Evolutionary conservation across 2,888 invertebrate genomes (phyloP).

Genomic region (Eulithis testata): DNA sequence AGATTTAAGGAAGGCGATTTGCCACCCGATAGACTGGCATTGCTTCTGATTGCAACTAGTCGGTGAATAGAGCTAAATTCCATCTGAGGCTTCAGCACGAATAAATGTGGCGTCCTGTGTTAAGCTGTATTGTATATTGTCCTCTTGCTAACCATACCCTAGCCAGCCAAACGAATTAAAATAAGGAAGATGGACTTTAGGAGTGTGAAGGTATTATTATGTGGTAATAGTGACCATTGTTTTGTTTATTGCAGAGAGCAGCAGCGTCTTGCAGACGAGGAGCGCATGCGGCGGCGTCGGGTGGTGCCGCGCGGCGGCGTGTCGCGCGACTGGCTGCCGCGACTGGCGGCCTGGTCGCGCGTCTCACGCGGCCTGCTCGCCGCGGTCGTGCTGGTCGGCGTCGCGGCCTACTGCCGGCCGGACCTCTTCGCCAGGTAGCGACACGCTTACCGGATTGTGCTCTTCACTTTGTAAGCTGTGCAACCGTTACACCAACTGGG

Average conservation of each 20-base stretch:
- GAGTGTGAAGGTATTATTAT: too few species aligned
- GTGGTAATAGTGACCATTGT: too few species aligned
- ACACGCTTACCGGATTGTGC: constrained; percentile 72
- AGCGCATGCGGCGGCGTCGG: constrained; percentile 74
- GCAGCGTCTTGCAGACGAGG: constrained; percentile 84
- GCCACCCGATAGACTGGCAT: too few species aligned
- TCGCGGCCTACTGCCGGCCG: constrained; percentile 85
- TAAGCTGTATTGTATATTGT: too few species aligned
- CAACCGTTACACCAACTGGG: neutral
- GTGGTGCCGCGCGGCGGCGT: constrained; percentile 44
- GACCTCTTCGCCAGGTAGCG: constrained; percentile 79
- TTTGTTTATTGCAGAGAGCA: constrained; percentile 74
- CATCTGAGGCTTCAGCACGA: too few species aligned
- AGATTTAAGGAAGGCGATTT: too few species aligned
- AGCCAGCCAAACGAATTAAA: too few species aligned
- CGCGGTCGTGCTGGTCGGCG: constrained; percentile 80
- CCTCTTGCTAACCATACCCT: too few species aligned
- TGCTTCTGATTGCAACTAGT: too few species aligned
- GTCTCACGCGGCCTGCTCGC: constrained; percentile 65
- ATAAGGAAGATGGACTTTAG: too few species aligned
- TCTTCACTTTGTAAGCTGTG: constrained; percentile 65
- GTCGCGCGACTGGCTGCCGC: constrained; percentile 32
- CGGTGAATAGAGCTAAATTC: too few species aligned
- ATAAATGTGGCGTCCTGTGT: too few species aligned
- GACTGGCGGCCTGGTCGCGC: constrained; percentile 51